Base-by-base conservation (phyloP, 1,140 invertebrate species). In the Drosophila sp. region DNA sequence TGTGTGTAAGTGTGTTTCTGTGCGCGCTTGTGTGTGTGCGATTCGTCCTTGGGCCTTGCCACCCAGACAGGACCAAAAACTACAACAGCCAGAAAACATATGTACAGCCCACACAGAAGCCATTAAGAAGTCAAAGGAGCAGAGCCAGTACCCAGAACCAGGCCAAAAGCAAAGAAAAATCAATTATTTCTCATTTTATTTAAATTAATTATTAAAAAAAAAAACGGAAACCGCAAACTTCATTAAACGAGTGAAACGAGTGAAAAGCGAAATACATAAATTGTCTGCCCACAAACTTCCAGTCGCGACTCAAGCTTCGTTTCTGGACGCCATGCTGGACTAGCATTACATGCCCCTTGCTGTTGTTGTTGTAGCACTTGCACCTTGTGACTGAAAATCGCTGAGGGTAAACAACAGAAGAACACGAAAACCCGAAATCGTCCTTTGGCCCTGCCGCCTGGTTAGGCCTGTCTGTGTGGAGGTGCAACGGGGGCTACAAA, bases 391-490 rank as follows among this genome's bases (percentile, higher is more conserved):
- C 70, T 57, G 38, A 57, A 64, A 71, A 33, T 66, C 40, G 65
- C 54, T 10, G 38, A 70, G 66, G 50, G 7, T 33, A 8, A 66
- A 64, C 55, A 75, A 60, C 72, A 30, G 71, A 62, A 41, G 55
- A 67, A 72, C 65, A 63, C 66, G 32, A 54, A 66, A 38, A 58
- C 10, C 56, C 7, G 17, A 58, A 58, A 35, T 58, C 56, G 56
- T n/a, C 56, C 38, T 58, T 58, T 58, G 56, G 56, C 32, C 56
- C 58, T 76, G 66, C 76, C 85, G 75, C 66, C 68, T 82, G 83
- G 83, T 86, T 86, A 89, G 83, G 83, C 83, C 83, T 79, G 80
- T 83, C 79, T 83, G 83, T 86, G 82, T 75, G 82, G 82, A 86
- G 83, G 79, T 87, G 83, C 83, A 85, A 70, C 82, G 82, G 81